phyloP scores from a whole-genome alignment of 2,888 invertebrate genomes.

The Nemotelus nigrinus region DNA sequence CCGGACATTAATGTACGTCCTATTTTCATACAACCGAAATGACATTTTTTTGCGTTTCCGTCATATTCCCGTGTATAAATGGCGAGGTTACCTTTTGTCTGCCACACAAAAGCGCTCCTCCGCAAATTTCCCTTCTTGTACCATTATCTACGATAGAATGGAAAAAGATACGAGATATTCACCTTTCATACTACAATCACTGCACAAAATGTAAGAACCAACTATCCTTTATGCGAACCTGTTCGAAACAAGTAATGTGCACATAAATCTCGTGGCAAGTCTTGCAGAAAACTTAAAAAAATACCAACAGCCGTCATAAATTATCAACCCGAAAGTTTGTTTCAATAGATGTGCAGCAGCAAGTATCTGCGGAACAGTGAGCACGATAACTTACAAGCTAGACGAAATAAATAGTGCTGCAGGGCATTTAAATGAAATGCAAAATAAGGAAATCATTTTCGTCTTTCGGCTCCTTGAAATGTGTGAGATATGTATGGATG shows the following conservation, averaged over 20 bases:
- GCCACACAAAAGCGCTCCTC: conserved; percentile 48
- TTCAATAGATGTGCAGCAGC: conserved; percentile 25
- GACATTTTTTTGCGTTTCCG: conserved; percentile 29
- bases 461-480: not conserved
- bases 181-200: conserved; percentile 24
- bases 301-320: conserved; percentile 45
- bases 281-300: conserved; percentile 50
- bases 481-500: not conserved
- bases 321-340: conserved; percentile 45
- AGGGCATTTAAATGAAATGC: conserved; percentile 33
- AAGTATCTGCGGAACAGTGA: not conserved
- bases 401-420: conserved; percentile 25
- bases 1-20: too few species aligned
- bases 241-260: conserved; percentile 49
- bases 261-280: conserved; percentile 49
- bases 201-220: conserved; percentile 36
- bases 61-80: conserved; percentile 36
- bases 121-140: conserved; percentile 46
- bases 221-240: conserved; percentile 48
- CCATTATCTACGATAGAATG: conserved; percentile 25
- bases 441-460: conserved; percentile 37
- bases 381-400: conserved; percentile 21
- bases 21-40: conserved; percentile 30
- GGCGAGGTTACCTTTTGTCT: conserved; percentile 49
- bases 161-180: conserved; percentile 26